Evolutionary conservation across 1,140 invertebrate genomes (phyloP), one percentile per base, ranked within the genome.

Genomic region (Lordiphosa mommai): DNA sequence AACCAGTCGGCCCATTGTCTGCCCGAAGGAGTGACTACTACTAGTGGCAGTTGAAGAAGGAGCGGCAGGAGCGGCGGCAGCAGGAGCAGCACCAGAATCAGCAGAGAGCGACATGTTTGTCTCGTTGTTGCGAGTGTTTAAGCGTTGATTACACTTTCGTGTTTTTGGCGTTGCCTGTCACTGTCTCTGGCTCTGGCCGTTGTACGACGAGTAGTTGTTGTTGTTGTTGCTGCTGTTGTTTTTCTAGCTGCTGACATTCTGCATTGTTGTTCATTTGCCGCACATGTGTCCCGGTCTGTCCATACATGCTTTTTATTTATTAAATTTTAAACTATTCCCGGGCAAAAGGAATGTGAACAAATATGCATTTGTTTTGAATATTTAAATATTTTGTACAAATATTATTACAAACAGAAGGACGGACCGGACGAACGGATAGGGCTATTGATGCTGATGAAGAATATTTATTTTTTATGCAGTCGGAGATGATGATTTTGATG

Each of bases 81-180:
- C 14, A 12, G 33, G 2, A 20, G 37, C 30, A 8, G 8, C 4
- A 9, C 12, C 30, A 8, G 8, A 1, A 9, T 12, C 12, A 16
- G 17, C 12, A 37, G 61, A 36, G 50, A 52, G 71, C 55, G 66
- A 61, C 52, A 69, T 76, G 77, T 61, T 69, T 61, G 59, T 72
- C 63, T 70, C 67, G 61, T 58, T 67, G 77, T 64, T 63, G 72
- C 77, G 72, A 84, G 76, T 82, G 76, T 82, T 82, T 82, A 82
- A 84, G 76, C 76, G 76, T 84, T 82, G 76, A 82, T 82, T 82
- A 82, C 77, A 82, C 63, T 82, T 84, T 84, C 77, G 77, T 82
- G 76, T 76, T 82, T 70, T 69, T 69, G 65, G 55, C 64, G 58
- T 65, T 68, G 72, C 66, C 61, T 61, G 67, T 74, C 73, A 70